Conservation (phyloP, 2,888 invertebrate genomes). For the Aplocera efformata region DNA sequence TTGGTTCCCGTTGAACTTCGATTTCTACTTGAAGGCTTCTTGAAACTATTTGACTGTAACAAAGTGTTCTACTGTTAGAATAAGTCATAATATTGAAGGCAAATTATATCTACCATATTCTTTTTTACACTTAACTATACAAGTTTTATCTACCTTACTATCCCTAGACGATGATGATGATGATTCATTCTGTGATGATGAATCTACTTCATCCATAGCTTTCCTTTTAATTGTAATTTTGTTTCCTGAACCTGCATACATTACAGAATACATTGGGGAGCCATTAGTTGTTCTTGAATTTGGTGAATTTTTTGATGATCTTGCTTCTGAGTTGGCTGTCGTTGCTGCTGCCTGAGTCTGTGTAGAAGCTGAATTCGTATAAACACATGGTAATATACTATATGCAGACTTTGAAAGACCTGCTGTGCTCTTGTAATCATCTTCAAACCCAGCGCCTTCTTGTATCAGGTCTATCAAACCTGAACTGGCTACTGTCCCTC, state of each 20-base stretch:
- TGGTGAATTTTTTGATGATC: conserved; percentile 60
- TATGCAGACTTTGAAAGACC: conserved; percentile 88
- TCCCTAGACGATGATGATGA: conserved; percentile 50
- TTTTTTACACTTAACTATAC: conserved; percentile 30
- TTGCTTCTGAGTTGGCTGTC: conserved; percentile 53
- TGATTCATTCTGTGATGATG: conserved; percentile 57
- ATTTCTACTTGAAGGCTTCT: conserved; percentile 71
- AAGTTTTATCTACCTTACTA: conserved; percentile 52
- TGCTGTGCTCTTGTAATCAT: conserved; percentile 86
- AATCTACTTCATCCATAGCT: conserved; percentile 81
- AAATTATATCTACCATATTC: background rate
- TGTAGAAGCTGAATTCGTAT: conserved; percentile 82
- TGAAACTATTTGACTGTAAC: conserved; percentile 68
- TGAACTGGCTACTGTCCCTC: conserved; percentile 72
- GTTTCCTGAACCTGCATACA: conserved; percentile 89
- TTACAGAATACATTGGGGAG: conserved; percentile 84
- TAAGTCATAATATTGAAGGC: background rate
- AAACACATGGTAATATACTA: conserved; percentile 87
- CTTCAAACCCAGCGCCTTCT: conserved; percentile 89
- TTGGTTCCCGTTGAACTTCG: conserved; percentile 71
- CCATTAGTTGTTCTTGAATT: conserved; percentile 66
- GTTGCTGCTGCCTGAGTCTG: conserved; percentile 63
- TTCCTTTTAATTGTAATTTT: conserved; percentile 92
- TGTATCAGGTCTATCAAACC: conserved; percentile 88
- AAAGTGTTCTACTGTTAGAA: background rate